These are phyloP conservation scores for Trissolcus basalis DNA, from an alignment of 1,140 invertebrate genomes.

Conservation along the genomic window DNA sequence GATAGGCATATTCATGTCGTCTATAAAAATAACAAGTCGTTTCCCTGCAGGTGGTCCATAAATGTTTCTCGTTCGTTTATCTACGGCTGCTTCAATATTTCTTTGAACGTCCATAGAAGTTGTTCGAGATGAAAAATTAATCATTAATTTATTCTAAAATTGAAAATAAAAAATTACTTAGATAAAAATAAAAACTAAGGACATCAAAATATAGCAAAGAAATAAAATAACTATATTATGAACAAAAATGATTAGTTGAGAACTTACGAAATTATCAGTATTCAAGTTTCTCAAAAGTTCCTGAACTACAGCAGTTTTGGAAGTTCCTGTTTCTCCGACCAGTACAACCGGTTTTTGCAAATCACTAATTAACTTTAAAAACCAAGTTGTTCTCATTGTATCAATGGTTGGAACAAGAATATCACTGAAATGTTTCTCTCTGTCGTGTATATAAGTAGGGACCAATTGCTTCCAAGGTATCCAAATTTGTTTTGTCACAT, in stretches of 20 bases:
- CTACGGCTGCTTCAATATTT: conserved; percentile 89
- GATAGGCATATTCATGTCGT: conserved; percentile 96
- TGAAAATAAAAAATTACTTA: too few relatives aligned
- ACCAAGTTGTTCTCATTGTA: conserved; percentile 86
- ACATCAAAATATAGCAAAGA: too few relatives aligned
- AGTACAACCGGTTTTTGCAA: conserved; percentile 87
- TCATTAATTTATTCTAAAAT: conserved; percentile 81
- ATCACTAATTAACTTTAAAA: conserved; percentile 86
- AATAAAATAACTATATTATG: too few relatives aligned
- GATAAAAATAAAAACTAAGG: too few relatives aligned
- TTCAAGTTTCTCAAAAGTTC: conserved; percentile 86
- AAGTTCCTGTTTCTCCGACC: conserved; percentile 92
- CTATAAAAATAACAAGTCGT: conserved; percentile 90
- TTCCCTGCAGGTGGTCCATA: conserved; percentile 92
- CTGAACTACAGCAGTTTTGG: conserved; percentile 91
- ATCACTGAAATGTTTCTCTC: conserved; percentile 81
- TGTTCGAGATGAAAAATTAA: conserved; percentile 95
- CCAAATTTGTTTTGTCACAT: conserved; percentile 83
- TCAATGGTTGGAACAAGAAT: conserved; percentile 94
- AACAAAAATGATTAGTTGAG: too few relatives aligned
- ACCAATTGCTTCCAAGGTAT: conserved; percentile 88
- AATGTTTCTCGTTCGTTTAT: conserved; percentile 91
- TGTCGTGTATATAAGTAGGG: conserved; percentile 84
- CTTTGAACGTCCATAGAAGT: conserved; percentile 91
- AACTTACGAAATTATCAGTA: conserved; percentile 82